A percentile compares a stretch with the other conserved stretches of the same genome.
Conservation (phyloP, 2,113 vertebrate genomes). For the Crocuta crocuta region DNA sequence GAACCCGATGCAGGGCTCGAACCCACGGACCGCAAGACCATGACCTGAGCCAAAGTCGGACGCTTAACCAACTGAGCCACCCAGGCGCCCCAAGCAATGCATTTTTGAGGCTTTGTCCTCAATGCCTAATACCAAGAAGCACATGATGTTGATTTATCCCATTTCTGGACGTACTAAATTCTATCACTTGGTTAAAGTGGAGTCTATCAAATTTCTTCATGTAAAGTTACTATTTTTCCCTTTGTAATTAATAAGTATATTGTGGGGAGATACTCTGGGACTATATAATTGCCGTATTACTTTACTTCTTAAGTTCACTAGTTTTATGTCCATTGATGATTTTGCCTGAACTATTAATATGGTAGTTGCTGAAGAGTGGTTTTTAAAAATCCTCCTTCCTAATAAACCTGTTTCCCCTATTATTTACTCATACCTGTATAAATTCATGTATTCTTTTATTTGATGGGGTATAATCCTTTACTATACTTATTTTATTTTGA, state of each 20-base stretch:
- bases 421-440: not conserved
- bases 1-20: no score
- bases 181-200: no score
- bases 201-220: not conserved
- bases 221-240: not conserved
- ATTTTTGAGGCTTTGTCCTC: not conserved
- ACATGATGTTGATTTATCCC: not conserved
- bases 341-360: not conserved
- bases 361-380: not conserved
- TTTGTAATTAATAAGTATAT: not conserved
- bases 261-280: not conserved
- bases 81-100: no score
- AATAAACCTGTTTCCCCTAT: not conserved
- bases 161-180: not conserved
- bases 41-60: no score
- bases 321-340: not conserved
- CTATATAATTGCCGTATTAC: not conserved
- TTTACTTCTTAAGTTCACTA: conserved; percentile 20
- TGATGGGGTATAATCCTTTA: not conserved
- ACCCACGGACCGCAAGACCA: no score
- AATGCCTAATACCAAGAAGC: not conserved
- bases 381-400: not conserved
- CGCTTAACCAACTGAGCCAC: no score
- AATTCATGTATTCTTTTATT: not conserved
- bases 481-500: conserved; percentile 1